These are phyloP conservation scores for Hirundichthys speculiger DNA, from an alignment of 2,113 vertebrate genomes.

Conservation along the genomic window DNA sequence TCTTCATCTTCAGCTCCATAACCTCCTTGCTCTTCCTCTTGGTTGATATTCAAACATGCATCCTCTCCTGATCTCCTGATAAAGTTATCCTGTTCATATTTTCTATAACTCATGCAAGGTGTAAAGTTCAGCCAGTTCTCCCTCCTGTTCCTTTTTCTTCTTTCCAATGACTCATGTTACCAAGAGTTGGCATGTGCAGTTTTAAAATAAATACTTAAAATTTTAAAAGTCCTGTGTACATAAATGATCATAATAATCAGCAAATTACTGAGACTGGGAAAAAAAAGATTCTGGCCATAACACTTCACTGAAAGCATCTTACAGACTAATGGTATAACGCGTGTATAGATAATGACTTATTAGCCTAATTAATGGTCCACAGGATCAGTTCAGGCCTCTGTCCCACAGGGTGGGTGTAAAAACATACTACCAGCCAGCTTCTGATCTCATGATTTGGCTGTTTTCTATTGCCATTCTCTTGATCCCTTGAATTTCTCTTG, in stretches of 20 bases:
- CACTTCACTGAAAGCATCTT: too few species aligned
- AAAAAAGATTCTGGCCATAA: constrained; percentile 2
- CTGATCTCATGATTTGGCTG: constrained; percentile 59
- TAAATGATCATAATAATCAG: constrained; percentile 41
- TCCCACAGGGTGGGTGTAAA: constrained; percentile 38
- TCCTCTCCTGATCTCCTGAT: constrained; percentile 48
- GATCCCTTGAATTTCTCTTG: background rate
- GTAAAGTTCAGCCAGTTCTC: constrained; percentile 48
- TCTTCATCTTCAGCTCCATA: constrained; percentile 17
- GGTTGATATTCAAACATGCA: constrained; percentile 38
- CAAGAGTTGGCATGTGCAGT: constrained; percentile 36
- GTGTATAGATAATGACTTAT: constrained; percentile 54
- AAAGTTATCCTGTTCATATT: constrained; percentile 44
- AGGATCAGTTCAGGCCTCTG: constrained; percentile 40
- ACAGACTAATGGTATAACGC: constrained; percentile 14
- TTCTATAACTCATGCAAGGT: constrained; percentile 62
- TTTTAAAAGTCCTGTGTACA: constrained; percentile 19
- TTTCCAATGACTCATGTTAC: constrained; percentile 35
- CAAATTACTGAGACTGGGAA: constrained; percentile 12
- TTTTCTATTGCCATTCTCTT: constrained; percentile 40
- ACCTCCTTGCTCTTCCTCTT: constrained; percentile 11
- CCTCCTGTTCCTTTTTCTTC: constrained; percentile 20
- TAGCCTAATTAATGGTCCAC: constrained; percentile 25
- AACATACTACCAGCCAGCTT: constrained; percentile 49
- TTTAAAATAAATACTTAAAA: constrained; percentile 40